Evolutionary conservation across 2,888 invertebrate genomes (phyloP), one percentile per base, ranked within the genome.

Genomic region (Heliconius charithonia): DNA sequence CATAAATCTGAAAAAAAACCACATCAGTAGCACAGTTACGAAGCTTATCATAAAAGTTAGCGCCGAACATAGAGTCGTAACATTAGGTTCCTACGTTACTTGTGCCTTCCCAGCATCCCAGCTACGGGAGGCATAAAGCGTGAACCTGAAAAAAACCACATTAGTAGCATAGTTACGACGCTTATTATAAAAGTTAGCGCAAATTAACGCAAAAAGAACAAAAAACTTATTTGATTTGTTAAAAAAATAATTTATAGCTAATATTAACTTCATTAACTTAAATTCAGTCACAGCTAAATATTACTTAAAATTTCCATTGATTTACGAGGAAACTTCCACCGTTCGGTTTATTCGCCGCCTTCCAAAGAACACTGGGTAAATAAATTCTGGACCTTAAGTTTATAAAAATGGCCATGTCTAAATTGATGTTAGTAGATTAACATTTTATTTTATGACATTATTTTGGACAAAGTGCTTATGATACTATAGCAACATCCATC

Each of bases 281-380:
- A 72, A 72, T 59, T 32, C n/a, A 59, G 32, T 59, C 13, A 32
- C 13, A n/a, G 71, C 71, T 72, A 56, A 72, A 66, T 66, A 76
- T 37, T 76, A 51, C 37, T 77, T 51, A 25, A 29, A 77, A 72
- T 70, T 62, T 76, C 45, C 67, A 72, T 66, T 72, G 77, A 72
- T 77, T 72, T 77, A 77, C 72, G 77, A 59, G 71, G 27, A 77
- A 77, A 77, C 51, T 77, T 77, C 66, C 27, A n/a, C 62, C 25
- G 66, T 56, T 77, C 32, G 37, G 72, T 65, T 77, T 63, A 63
- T 51, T 70, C 70, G 62, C n/a, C 62, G 70, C 32, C 32, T 65
- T 32, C 63, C 65, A 63, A 77, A 77, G 51, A 71, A 77, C 63
- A 19, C 12, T 62, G 29, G 45, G 51, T 77, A 71, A 71, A 25